A percentile compares a stretch with the other conserved stretches of the same genome.
phyloP scores from a whole-genome alignment of 2,888 invertebrate genomes.

The Zygogramma bicolorata region DNA sequence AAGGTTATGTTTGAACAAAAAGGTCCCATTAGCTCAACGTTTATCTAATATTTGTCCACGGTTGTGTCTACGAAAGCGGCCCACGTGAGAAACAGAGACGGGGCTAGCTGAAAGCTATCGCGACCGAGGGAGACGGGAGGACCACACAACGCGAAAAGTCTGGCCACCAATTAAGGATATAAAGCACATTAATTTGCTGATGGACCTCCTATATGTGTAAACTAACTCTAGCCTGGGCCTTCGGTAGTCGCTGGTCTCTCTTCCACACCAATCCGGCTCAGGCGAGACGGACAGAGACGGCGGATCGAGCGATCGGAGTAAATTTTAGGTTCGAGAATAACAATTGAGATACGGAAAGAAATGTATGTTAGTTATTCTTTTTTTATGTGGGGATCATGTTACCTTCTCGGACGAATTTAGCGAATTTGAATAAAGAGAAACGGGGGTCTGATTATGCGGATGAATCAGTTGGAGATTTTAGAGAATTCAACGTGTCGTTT shows the following conservation, averaged over 20 bases:
- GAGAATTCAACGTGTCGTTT: no score
- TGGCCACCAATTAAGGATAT: constrained; percentile 67
- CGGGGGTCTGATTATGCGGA: constrained; percentile 33
- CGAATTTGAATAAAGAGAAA: constrained; percentile 47
- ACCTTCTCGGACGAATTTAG: constrained; percentile 49
- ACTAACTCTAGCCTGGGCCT: constrained; percentile 49
- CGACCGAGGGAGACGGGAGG: constrained; percentile 54
- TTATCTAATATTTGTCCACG: constrained; percentile 67
- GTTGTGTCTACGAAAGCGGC: constrained; percentile 61
- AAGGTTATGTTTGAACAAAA: constrained; percentile 65
- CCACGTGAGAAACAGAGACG: constrained; percentile 54
- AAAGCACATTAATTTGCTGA: constrained; percentile 68
- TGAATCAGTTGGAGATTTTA: constrained; percentile 41
- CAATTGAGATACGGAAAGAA: constrained; percentile 46
- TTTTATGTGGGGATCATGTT: constrained; percentile 50
- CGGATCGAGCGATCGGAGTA: constrained; percentile 6
- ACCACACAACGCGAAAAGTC: constrained; percentile 65
- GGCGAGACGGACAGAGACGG: constrained; percentile 23
- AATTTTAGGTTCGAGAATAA: constrained; percentile 21
- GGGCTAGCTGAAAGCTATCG: constrained; percentile 34
- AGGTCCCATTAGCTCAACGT: constrained; percentile 65
- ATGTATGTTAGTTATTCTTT: constrained; percentile 42
- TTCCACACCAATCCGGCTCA: constrained; percentile 18
- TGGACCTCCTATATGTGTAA: constrained; percentile 65
- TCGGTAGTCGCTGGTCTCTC: constrained; percentile 31